A percentile compares a stretch with the other conserved stretches of the same genome.
Evolutionary conservation across 2,888 invertebrate genomes (phyloP).

Genomic region (Drosophila paracracens): DNA sequence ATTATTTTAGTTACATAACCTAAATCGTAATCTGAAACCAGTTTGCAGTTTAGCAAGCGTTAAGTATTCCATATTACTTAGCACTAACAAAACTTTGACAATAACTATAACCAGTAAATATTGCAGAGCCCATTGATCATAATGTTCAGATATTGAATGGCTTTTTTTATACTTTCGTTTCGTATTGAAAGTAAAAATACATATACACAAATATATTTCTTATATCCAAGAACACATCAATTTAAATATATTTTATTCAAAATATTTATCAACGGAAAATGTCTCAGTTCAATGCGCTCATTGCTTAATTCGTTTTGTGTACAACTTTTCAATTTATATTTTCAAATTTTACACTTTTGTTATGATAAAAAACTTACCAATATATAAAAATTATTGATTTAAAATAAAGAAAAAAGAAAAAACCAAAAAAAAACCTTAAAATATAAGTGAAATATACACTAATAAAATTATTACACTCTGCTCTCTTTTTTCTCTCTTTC

Average conservation of each 20-base stretch:
- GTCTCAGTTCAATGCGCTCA: slow-evolving; percentile 64
- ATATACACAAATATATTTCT: slow-evolving; percentile 14
- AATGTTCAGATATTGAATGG: slow-evolving; percentile 16
- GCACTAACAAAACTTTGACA: slow-evolving; percentile 41
- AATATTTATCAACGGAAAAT: slow-evolving; percentile 30
- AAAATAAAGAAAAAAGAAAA: slow-evolving; percentile 6
- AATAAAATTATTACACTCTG: slow-evolving; percentile 66
- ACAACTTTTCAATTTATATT: slow-evolving; percentile 15
- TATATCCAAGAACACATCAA: slow-evolving; percentile 25
- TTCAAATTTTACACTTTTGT: slow-evolving; percentile 10
- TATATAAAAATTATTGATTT: slow-evolving; percentile 25
- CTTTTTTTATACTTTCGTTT: slow-evolving; percentile 28
- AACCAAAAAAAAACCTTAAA: not conserved
- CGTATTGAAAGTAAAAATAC: slow-evolving; percentile 16
- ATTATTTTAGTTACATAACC: slow-evolving; percentile 5
- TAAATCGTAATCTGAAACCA: slow-evolving; percentile 14
- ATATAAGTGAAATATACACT: slow-evolving; percentile 45
- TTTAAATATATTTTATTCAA: slow-evolving; percentile 8
- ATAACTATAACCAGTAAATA: slow-evolving; percentile 13
- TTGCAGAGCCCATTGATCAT: slow-evolving; percentile 26
- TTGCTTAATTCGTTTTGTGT: slow-evolving; percentile 28
- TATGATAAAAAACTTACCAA: slow-evolving; percentile 41
- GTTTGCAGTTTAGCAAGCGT: slow-evolving; percentile 44
- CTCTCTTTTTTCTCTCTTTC: slow-evolving; percentile 61
- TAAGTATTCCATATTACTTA: slow-evolving; percentile 37